Percentiles rank a stretch among this genome's conserved stretches.
Evolutionary conservation across 2,113 vertebrate species (phyloP).

Genomic region (Cololabis saira): DNA sequence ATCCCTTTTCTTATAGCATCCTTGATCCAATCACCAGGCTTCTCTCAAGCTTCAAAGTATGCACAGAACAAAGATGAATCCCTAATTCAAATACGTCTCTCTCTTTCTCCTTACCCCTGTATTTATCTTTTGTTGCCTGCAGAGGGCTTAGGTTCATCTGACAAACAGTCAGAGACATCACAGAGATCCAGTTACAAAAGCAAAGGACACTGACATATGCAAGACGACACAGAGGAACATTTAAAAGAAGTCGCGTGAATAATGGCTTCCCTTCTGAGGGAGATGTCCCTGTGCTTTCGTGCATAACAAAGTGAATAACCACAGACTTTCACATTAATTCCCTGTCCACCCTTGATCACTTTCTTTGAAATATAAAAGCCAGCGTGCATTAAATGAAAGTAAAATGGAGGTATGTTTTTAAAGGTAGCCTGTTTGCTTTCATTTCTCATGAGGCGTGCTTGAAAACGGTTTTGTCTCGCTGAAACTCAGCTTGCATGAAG

Average conservation of each 20-base stretch:
- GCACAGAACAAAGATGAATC: constrained; percentile 50
- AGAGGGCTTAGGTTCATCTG: constrained; percentile 54
- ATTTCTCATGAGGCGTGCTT: constrained; percentile 20
- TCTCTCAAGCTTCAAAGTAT: constrained; percentile 61
- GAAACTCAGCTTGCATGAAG: neutral
- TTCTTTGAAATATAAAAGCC: constrained; percentile 17
- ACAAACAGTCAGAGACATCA: constrained; percentile 65
- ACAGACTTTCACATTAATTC: constrained; percentile 43
- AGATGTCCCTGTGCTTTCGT: constrained; percentile 41
- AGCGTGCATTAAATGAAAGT: constrained; percentile 11
- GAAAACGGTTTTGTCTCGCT: constrained; percentile 19
- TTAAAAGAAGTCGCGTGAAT: constrained; percentile 49
- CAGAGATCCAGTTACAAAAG: constrained; percentile 64
- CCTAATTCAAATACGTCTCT: constrained; percentile 58
- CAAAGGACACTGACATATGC: constrained; percentile 50
- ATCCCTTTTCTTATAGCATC: constrained; percentile 62
- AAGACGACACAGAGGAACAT: constrained; percentile 25
- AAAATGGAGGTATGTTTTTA: constrained; percentile 6
- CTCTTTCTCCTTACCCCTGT: constrained; percentile 42
- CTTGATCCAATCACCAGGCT: constrained; percentile 70
- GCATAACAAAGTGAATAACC: constrained; percentile 43
- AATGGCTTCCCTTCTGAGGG: constrained; percentile 49
- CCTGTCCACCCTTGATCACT: constrained; percentile 24
- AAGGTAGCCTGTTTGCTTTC: constrained; percentile 20
- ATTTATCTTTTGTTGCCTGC: constrained; percentile 54